These are phyloP conservation scores for Petrolisthes manimaculis DNA, from an alignment of 2,888 invertebrate species.

Conservation along the genomic window DNA sequence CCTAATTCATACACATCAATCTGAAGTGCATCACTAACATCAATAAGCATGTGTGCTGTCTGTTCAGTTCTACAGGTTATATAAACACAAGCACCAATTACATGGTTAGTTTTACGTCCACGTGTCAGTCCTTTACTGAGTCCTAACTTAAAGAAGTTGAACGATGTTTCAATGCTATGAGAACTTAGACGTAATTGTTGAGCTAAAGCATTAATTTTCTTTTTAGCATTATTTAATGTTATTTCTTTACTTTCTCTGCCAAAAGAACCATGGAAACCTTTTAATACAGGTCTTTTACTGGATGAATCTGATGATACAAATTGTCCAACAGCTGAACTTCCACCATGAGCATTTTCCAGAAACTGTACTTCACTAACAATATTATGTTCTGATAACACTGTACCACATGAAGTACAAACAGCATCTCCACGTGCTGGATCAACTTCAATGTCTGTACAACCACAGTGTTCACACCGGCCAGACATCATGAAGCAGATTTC, in stretches of 20 bases:
- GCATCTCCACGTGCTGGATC: slow-evolving; percentile 95
- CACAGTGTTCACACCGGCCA: slow-evolving; percentile 63
- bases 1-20: slow-evolving; percentile 97
- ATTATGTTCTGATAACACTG: slow-evolving; percentile 94
- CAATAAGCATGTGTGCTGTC: slow-evolving; percentile 94
- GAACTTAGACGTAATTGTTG: slow-evolving; percentile 88
- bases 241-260: slow-evolving; percentile 93
- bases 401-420: slow-evolving; percentile 95
- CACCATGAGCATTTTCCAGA: slow-evolving; percentile 91
- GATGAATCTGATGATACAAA: slow-evolving; percentile 92
- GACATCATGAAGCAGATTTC: slow-evolving; percentile 58
- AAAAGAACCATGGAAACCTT: slow-evolving; percentile 69
- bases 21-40: slow-evolving; percentile 97
- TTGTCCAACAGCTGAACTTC: slow-evolving; percentile 89
- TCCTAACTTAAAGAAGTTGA: slow-evolving; percentile 94
- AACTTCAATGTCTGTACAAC: slow-evolving; percentile 75
- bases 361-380: slow-evolving; percentile 98
- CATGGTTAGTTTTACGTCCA: slow-evolving; percentile 89
- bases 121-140: slow-evolving; percentile 85
- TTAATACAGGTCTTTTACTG: slow-evolving; percentile 74
- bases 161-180: slow-evolving; percentile 92
- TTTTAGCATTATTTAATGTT: slow-evolving; percentile 88
- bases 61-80: slow-evolving; percentile 95
- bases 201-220: slow-evolving; percentile 86
- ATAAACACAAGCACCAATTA: slow-evolving; percentile 97